phyloP scores from a whole-genome alignment of 2,888 invertebrate species.

The Silvanus unidentatus region DNA sequence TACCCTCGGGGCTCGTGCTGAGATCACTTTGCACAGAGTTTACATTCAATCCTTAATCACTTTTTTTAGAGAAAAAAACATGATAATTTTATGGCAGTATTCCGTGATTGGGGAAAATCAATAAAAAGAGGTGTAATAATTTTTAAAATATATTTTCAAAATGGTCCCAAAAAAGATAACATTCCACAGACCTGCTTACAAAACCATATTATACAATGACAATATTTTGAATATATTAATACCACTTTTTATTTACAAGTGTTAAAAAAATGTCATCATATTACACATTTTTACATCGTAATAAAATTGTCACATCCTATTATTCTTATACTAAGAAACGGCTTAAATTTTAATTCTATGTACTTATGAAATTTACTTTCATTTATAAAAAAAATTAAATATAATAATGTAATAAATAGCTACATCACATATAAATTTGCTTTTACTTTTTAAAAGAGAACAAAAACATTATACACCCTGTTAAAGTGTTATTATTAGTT shows the following conservation, averaged over 20 bases:
- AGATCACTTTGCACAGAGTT: no score
- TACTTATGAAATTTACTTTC: not conserved
- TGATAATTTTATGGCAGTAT: no score
- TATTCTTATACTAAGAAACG: slow-evolving; percentile 3
- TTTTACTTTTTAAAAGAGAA: slow-evolving; percentile 10
- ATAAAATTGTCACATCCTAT: slow-evolving; percentile 2
- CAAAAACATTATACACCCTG: slow-evolving; percentile 22
- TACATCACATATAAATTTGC: slow-evolving; percentile 10
- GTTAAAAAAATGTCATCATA: slow-evolving; percentile 4
- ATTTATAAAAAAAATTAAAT: slow-evolving; percentile 10
- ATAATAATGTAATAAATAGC: slow-evolving; percentile 10
- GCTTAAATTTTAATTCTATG: not conserved
- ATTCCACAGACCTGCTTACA: slow-evolving; percentile 34
- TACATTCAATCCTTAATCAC: no score
- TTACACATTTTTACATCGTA: slow-evolving; percentile 1
- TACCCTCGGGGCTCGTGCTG: no score
- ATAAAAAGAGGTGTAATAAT: slow-evolving; percentile 5
- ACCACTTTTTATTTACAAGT: slow-evolving; percentile 9
- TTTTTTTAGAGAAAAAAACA: no score
- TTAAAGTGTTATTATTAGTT: slow-evolving; percentile 4
- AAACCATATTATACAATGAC: slow-evolving; percentile 28
- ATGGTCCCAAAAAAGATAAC: slow-evolving; percentile 39
- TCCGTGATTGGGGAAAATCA: not conserved
- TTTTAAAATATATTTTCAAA: slow-evolving; percentile 34
- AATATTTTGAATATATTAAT: slow-evolving; percentile 9